Evolutionary conservation across 1,140 invertebrate species (phyloP), one percentile per base, ranked within the genome.

Genomic region (Lordiphosa clarofinis): DNA sequence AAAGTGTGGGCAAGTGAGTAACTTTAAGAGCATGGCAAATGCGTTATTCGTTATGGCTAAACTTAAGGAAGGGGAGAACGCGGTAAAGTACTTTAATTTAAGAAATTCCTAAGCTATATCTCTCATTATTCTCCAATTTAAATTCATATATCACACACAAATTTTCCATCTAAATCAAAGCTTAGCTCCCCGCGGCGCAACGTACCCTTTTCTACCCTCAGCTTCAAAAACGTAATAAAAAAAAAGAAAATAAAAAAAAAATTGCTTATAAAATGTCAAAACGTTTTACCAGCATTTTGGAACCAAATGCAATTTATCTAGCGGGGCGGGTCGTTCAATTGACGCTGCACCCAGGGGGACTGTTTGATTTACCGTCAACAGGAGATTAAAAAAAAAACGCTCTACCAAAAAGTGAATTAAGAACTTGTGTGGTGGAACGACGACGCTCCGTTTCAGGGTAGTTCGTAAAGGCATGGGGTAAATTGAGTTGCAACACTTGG

Each of bases 401-500:
- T 66, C 50, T 60, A 57, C 69, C 65, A 84, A 78, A 84, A 84
- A 84, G 73, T 84, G 78, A 84, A 84, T 84, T 84, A 84, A 84
- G 69, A 78, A 73, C 70, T 76, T 84, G 76, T 82, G 76, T 84
- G 72, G 72, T 82, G 78, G 76, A 82, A 78, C 74, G 75, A 70
- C 38, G 78, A 56, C 15, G 15, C 1, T 1, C 2, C 73, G 60
- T 36, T 62, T 74, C 39, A 54, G 38, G 59, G 53, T 35, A 42
- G 24, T 13, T 12, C 15, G 35, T 56, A 24, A 13, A 33, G 9
- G 38, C 28, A 47, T 46, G 55, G 50, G 62, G 57, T 73, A 76
- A 82, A 82, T 82, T 82, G 78, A 82, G 78, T 82, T 82, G 78
- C 78, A 82, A 82, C 78, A 84, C 78, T 82, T 84, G 78, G 78